Evolutionary conservation across 2,888 invertebrate genomes (phyloP), one percentile per base, ranked within the genome.

Genomic region (Acanthosoma haemorrhoidale): DNA sequence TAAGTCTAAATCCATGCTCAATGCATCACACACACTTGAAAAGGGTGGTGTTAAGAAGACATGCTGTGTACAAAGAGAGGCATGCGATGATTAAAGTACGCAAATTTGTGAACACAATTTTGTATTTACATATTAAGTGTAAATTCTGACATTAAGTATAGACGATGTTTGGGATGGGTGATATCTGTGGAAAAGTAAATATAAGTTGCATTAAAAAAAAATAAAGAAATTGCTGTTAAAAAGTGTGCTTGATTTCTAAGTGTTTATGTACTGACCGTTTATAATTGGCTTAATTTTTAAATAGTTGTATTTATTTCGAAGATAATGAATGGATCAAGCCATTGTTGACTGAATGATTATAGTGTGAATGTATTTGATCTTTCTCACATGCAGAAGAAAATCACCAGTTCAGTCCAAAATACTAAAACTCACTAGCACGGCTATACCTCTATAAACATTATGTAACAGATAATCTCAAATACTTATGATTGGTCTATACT

Each of bases 161-260:
- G 34, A 29, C 39, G 43, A 60, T 60, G 60, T 68, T 70, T 67
- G 68, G 72, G 72, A 72, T 72, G 72, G 72, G 72, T 72, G 70
- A 70, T 72, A 70, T 70, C 70, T 72, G 61, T 61, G 41, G 69
- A 57, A 67, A 31, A 70, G 18, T 29, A 29, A 9, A 68, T 3
- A n/a, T n/a, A 31, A 57, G 34, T 8, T 51, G 34, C 13, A 68
- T n/a, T 11, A 57, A 32, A 68, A 67, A 34, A 61, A 8, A 61
- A 16, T 11, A n/a, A 29, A 21, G 1, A 31, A n/a, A 39, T 41
- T 29, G 9, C 3, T 15, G 39, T 38, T 66, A 29, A 1, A 31
- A 16, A 34, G 38, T 69, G 29, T 61, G 21, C 31, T 43, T 32
- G 43, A 59, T 41, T 70, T 34, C 43, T 41, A 32, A 21, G 60